A percentile compares a stretch with the other conserved stretches of the same genome.
Conservation (phyloP, 2,797 vertebrate species). For the Fistularia tabacaria region DNA sequence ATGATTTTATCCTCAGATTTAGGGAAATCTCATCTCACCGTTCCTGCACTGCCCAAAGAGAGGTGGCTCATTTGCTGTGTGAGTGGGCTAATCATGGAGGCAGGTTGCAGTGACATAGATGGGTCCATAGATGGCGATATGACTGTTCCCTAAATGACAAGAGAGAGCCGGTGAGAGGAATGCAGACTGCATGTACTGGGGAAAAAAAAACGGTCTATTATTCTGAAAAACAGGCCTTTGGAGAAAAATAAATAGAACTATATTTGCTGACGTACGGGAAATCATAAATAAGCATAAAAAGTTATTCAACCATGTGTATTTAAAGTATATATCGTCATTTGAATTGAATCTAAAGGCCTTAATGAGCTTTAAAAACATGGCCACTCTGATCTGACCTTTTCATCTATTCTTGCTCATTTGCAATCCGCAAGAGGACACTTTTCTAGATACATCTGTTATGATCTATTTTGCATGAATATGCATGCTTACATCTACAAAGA, state of each 20-base stretch:
- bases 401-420: too few species aligned
- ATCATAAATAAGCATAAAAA: neutral
- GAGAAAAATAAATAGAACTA: too few species aligned
- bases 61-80: constrained; percentile 98
- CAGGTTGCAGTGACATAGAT: constrained; percentile 93
- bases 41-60: constrained; percentile 89
- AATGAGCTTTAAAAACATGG: too few species aligned
- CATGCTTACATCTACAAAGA: constrained; percentile 49
- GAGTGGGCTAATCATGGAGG: constrained; percentile 91
- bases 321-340: neutral
- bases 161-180: constrained; percentile 8
- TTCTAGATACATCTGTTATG: too few species aligned
- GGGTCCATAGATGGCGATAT: constrained; percentile 98
- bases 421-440: too few species aligned
- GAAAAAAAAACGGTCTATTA: too few species aligned
- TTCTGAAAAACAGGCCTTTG: too few species aligned
- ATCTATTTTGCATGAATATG: too few species aligned
- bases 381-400: neutral
- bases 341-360: too few species aligned
- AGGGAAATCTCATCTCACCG: constrained; percentile 69
- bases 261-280: too few species aligned
- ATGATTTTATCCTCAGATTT: constrained; percentile 4
- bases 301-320: neutral
- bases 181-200: constrained; percentile 16
- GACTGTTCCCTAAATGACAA: constrained; percentile 84